phyloP scores from a whole-genome alignment of 2,888 invertebrate genomes.

The Bhutanitis thaidina region DNA sequence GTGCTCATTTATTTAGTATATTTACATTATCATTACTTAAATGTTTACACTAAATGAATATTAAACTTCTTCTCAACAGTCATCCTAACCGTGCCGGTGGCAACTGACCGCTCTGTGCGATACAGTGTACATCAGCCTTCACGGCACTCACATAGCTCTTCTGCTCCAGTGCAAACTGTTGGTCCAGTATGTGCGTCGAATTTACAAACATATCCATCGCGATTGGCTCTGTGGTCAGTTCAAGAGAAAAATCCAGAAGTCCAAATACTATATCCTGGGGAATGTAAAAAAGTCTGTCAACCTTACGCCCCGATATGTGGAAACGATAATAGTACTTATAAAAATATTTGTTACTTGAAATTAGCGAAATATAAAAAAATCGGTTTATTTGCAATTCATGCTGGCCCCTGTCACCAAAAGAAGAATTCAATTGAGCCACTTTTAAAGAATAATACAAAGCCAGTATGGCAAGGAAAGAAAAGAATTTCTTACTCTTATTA shows the following conservation, averaged over 20 bases:
- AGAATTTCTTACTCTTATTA: slow-evolving; percentile 2
- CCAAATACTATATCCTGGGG: neutral
- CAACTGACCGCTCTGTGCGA: too few relatives aligned
- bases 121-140: too few relatives aligned
- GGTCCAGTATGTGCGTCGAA: slow-evolving; percentile 27
- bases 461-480: neutral
- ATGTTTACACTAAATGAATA: too few relatives aligned
- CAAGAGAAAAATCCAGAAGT: slow-evolving; percentile 21
- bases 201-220: slow-evolving; percentile 26
- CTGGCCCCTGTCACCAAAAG: neutral
- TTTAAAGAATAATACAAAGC: neutral
- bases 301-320: neutral
- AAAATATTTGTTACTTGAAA: slow-evolving; percentile 10
- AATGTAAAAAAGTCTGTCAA: neutral
- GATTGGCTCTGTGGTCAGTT: slow-evolving; percentile 18
- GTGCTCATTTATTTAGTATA: too few relatives aligned
- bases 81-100: too few relatives aligned
- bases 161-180: too few relatives aligned
- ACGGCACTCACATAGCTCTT: too few relatives aligned
- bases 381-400: neutral
- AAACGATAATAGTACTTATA: slow-evolving; percentile 9
- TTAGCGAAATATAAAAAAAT: neutral
- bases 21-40: too few relatives aligned
- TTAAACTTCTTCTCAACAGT: too few relatives aligned
- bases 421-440: neutral